phyloP scores from a whole-genome alignment of 2,113 vertebrate genomes.

The Cephalopterus ornatus region DNA sequence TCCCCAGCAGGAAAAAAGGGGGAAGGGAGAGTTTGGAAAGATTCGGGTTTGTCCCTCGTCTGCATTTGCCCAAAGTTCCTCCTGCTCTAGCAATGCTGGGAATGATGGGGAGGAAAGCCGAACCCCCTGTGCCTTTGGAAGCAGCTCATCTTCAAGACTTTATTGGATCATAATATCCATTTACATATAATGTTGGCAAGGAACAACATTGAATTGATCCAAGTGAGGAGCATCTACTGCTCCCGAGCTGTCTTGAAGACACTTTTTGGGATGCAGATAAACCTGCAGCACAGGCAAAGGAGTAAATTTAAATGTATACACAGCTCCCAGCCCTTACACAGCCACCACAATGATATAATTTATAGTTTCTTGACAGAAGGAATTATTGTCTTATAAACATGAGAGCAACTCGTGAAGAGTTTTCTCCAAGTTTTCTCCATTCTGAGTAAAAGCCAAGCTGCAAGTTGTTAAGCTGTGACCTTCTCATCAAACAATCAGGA shows the following conservation, averaged over 20 bases:
- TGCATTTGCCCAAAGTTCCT: rapidly evolving
- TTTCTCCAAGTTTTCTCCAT: neutral
- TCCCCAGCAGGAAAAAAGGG: rapidly evolving
- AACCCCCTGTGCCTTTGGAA: neutral
- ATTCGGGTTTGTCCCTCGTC: neutral
- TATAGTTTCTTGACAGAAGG: rapidly evolving
- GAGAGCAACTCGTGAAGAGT: neutral
- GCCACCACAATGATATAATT: rapidly evolving
- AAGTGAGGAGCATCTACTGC: neutral
- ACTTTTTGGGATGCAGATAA: neutral
- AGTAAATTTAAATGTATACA: neutral
- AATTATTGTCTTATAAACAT: neutral
- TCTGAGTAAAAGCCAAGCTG: neutral
- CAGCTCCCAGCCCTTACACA: neutral
- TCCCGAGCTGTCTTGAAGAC: neutral
- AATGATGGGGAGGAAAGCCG: neutral
- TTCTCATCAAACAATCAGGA: neutral
- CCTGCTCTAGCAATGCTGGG: neutral
- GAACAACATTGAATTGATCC: no score
- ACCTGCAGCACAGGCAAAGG: neutral
- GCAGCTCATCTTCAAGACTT: neutral
- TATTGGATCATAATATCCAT: rapidly evolving
- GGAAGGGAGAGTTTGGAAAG: neutral
- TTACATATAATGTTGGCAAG: no score
- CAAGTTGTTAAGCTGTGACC: neutral